phyloP scores from a whole-genome alignment of 2,113 vertebrate genomes.

The Daphoenositta chrysoptera region DNA sequence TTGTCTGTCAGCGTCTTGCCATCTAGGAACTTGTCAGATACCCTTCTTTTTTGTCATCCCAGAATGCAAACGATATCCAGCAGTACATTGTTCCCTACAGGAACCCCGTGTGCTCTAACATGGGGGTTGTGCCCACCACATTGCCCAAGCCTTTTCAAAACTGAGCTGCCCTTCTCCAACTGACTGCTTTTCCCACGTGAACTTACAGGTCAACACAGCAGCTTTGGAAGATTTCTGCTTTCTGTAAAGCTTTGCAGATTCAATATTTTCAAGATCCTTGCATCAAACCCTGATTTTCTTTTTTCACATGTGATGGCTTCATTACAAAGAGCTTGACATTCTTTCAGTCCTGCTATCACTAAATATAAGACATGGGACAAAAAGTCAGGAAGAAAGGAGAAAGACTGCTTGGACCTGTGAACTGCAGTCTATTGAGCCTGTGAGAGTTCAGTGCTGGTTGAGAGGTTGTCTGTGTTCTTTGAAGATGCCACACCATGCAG shows the following conservation, averaged over 20 bases:
- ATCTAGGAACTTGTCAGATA: not conserved
- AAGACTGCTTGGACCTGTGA: not conserved
- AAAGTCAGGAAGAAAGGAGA: not conserved
- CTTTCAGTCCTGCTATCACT: not conserved
- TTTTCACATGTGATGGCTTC: not conserved
- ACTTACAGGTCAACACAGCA: not conserved
- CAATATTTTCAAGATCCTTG: not conserved
- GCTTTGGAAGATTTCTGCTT: not conserved
- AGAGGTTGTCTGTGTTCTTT: not conserved
- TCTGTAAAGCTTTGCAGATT: not conserved
- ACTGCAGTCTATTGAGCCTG: not conserved
- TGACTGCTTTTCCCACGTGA: not conserved
- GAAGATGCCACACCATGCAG: not conserved
- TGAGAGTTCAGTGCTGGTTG: not conserved
- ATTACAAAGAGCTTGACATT: not conserved
- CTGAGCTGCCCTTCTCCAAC: not conserved
- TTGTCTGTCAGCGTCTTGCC: not conserved
- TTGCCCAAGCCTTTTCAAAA: not conserved
- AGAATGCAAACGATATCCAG: not conserved
- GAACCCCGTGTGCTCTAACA: fast-evolving
- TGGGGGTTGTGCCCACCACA: not conserved
- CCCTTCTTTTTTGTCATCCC: not conserved
- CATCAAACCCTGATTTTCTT: not conserved
- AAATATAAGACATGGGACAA: not conserved
- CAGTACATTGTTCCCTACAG: not conserved